Conservation (phyloP, 2,113 vertebrate species). For the Catharus minimus region DNA sequence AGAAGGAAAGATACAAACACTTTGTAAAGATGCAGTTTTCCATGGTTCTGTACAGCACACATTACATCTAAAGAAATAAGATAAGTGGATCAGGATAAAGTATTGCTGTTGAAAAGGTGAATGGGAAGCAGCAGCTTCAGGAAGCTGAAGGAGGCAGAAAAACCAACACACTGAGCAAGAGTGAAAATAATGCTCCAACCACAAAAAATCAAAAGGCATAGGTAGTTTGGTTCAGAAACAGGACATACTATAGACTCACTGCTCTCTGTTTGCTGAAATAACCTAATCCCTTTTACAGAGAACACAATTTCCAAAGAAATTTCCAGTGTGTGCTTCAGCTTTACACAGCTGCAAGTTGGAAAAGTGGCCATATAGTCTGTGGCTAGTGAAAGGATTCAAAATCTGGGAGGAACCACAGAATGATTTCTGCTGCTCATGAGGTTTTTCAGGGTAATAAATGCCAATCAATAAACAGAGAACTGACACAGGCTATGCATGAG, state of each 20-base stretch:
- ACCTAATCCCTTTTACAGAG: neutral
- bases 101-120: neutral
- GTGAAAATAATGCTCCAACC: neutral
- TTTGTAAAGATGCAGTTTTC: neutral
- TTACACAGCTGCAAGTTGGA: neutral
- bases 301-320: neutral
- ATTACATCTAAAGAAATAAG: neutral
- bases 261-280: neutral
- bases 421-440: neutral
- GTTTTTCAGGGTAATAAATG: neutral
- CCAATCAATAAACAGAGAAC: conserved; percentile 8
- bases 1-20: neutral
- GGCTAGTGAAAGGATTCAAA: neutral
- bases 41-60: neutral
- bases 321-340: neutral
- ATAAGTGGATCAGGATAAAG: neutral
- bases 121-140: neutral
- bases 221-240: neutral
- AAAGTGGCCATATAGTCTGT: neutral
- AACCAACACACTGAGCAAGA: neutral
- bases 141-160: neutral
- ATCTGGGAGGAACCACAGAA: neutral
- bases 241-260: neutral
- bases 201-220: neutral
- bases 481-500: neutral